Conservation (phyloP, 1,140 invertebrate genomes). For the Heliothis subflexa region DNA sequence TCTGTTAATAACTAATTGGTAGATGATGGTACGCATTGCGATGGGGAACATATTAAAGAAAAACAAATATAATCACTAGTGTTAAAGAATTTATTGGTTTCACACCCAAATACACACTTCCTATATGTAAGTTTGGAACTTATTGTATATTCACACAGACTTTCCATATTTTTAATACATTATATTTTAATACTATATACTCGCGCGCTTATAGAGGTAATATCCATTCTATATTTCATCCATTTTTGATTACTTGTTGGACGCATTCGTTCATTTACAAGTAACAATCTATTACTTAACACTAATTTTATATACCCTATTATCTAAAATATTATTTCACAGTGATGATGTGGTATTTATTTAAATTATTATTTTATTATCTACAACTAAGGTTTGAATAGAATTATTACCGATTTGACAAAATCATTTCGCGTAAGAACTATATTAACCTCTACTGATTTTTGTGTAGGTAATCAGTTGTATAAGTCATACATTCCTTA, state of each 20-base stretch:
- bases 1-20: too few relatives aligned
- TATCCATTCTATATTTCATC: background rate
- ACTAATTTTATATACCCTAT: constrained; percentile 17
- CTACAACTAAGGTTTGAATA: constrained; percentile 17
- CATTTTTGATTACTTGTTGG: background rate
- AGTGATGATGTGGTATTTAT: constrained; percentile 60
- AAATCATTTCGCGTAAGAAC: background rate
- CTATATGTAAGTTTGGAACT: constrained; percentile 25
- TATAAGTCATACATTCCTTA: background rate
- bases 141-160: constrained; percentile 20
- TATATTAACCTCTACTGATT: background rate
- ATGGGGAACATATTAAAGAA: background rate
- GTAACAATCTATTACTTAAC: constrained; percentile 18
- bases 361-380: constrained; percentile 19
- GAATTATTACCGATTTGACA: constrained; percentile 6
- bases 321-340: constrained; percentile 55
- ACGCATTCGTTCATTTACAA: constrained; percentile 9
- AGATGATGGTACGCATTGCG: too few relatives aligned
- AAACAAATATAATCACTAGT: background rate
- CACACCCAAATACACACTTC: constrained; percentile 20
- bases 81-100: constrained; percentile 44
- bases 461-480: background rate
- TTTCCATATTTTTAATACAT: constrained; percentile 26
- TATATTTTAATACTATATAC: constrained; percentile 6
- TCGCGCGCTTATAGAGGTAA: background rate